Evolutionary conservation across 2,888 invertebrate genomes (phyloP).

Genomic region (Diarsia rubi): DNA sequence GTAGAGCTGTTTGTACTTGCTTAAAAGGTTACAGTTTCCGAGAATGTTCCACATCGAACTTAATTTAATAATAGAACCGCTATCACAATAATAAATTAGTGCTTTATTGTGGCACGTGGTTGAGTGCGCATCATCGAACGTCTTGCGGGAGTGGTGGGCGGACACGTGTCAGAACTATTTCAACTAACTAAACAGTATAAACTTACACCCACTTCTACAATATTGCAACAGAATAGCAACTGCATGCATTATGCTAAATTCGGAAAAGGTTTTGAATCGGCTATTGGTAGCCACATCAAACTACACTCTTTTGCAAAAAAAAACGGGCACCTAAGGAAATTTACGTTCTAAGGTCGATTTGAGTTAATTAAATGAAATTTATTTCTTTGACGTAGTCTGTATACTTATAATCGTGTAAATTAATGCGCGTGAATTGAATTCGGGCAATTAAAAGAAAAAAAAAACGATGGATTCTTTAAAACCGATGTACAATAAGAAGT

Average conservation of each 20-base stretch:
- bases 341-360: too few relatives aligned
- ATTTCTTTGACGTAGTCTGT: too few relatives aligned
- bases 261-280: constrained; percentile 9
- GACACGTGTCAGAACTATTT: constrained; percentile 42
- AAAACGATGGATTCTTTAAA: too few relatives aligned
- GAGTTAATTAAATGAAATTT: too few relatives aligned
- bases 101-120: constrained; percentile 25
- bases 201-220: constrained; percentile 18
- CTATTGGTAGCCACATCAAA: background rate
- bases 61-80: constrained; percentile 3
- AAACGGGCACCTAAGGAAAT: too few relatives aligned
- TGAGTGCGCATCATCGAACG: constrained; percentile 44
- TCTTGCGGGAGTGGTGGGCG: constrained; percentile 46
- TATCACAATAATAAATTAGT: constrained; percentile 26
- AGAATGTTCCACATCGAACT: constrained; percentile 1
- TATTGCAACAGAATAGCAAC: background rate
- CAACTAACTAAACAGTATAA: constrained; percentile 21
- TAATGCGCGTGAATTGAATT: too few relatives aligned
- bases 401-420: too few relatives aligned
- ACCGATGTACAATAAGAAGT: too few relatives aligned
- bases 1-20: constrained; percentile 11
- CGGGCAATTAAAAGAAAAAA: too few relatives aligned
- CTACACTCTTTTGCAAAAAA: too few relatives aligned
- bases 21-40: constrained; percentile 13
- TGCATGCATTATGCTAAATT: constrained; percentile 6